A percentile compares a stretch with the other conserved stretches of the same genome.
These are phyloP conservation scores for Heliconius hewitsoni DNA, from an alignment of 1,140 invertebrate genomes.

Conservation along the genomic window DNA sequence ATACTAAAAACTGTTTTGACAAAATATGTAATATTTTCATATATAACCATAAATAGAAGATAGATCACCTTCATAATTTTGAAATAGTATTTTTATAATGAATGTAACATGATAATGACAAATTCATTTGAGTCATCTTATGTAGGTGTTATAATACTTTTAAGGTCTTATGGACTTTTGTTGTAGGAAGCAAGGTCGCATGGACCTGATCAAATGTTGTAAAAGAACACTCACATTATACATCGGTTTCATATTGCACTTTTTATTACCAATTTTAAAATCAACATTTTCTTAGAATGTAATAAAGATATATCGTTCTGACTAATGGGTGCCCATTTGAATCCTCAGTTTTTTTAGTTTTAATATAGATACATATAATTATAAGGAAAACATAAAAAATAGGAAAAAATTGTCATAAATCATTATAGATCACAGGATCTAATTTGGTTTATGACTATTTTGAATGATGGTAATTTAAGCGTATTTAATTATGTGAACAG, in stretches of 20 bases:
- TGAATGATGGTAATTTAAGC: too few relatives aligned
- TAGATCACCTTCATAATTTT: neutral
- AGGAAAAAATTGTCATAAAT: too few relatives aligned
- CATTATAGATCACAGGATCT: too few relatives aligned
- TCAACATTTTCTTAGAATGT: neutral
- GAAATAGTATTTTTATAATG: neutral
- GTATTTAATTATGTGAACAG: too few relatives aligned
- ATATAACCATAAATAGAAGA: too few relatives aligned
- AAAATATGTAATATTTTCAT: too few relatives aligned
- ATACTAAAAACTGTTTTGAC: too few relatives aligned
- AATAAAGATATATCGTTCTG: neutral
- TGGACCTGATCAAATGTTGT: neutral
- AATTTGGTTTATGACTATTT: too few relatives aligned
- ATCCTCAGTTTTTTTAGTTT: too few relatives aligned
- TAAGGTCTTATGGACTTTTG: constrained; percentile 38
- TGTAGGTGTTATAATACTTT: constrained; percentile 42
- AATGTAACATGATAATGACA: constrained; percentile 35
- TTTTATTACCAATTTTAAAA: neutral
- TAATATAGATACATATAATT: too few relatives aligned
- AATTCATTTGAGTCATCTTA: constrained; percentile 47
- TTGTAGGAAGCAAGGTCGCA: constrained; percentile 32
- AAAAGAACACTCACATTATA: neutral
- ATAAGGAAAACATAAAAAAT: too few relatives aligned
- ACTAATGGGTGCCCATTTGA: too few relatives aligned
- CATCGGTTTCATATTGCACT: neutral